phyloP scores from a whole-genome alignment of 2,888 invertebrate species.

The Prostheceraeus crozeri region DNA sequence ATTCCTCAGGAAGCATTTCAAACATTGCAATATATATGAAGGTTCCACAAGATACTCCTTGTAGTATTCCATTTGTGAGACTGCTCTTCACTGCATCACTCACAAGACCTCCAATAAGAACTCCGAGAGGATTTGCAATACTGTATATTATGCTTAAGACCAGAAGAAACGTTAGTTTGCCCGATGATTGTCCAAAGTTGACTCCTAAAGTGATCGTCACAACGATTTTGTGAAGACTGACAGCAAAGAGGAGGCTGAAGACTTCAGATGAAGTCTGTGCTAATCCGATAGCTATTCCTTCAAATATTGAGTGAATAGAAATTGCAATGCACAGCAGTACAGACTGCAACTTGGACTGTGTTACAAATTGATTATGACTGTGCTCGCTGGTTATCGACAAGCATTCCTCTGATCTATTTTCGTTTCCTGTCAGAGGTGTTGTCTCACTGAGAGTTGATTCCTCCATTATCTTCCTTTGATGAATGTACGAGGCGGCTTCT shows the following conservation, averaged over 20 bases:
- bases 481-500: too few species aligned
- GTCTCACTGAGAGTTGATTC: too few species aligned
- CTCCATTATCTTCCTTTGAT: too few species aligned
- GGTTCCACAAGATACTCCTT: constrained; percentile 79
- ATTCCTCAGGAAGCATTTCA: constrained; percentile 66
- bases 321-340: too few species aligned
- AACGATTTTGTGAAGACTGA: constrained; percentile 59
- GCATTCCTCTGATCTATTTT: too few species aligned
- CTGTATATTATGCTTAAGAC: constrained; percentile 52
- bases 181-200: constrained; percentile 52
- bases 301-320: constrained; percentile 57
- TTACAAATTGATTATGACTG: too few species aligned
- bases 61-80: constrained; percentile 60
- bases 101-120: constrained; percentile 59
- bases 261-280: constrained; percentile 43
- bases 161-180: constrained; percentile 41
- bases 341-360: too few species aligned
- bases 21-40: constrained; percentile 83
- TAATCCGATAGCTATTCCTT: constrained; percentile 59
- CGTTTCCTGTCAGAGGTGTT: too few species aligned
- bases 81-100: too few species aligned
- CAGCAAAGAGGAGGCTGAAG: constrained; percentile 56
- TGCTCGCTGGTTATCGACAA: too few species aligned
- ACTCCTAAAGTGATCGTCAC: constrained; percentile 60
- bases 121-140: constrained; percentile 64